Evolutionary conservation across 2,113 vertebrate genomes (phyloP).

Genomic region (Lanius ludovicianus): DNA sequence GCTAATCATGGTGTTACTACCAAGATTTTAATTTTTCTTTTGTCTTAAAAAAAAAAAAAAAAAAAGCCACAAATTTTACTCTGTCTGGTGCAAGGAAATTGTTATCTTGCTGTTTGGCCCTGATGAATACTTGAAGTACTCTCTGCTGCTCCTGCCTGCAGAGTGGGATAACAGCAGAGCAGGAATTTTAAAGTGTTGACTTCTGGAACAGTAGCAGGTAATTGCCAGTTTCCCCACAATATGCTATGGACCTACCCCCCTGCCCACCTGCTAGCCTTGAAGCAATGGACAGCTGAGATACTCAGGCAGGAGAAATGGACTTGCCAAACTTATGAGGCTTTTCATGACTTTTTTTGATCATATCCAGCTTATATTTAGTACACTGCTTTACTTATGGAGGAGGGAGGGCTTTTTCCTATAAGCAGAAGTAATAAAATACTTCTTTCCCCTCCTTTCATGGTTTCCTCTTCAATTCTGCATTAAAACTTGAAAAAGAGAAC

Average conservation of each 20-base stretch:
- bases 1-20: not conserved
- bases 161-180: not conserved
- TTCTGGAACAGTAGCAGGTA: not conserved
- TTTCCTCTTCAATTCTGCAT: not conserved
- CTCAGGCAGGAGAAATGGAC: not conserved
- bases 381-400: not conserved
- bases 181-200: not conserved
- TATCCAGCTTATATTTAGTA: not conserved
- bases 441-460: fast-evolving
- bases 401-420: not conserved
- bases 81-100: not conserved
- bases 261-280: fast-evolving
- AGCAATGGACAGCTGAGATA: not conserved
- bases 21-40: not conserved
- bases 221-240: not conserved
- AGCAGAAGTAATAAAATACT: not conserved
- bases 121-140: not conserved
- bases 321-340: not conserved
- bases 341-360: not conserved
- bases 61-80: not conserved
- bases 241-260: fast-evolving
- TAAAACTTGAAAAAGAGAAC: not conserved
- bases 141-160: not conserved
- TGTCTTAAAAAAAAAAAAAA: not conserved
- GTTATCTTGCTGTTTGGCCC: not conserved